Base-by-base conservation (phyloP, 2,888 invertebrate species). In the Sinodicranocentrus sp. region DNA sequence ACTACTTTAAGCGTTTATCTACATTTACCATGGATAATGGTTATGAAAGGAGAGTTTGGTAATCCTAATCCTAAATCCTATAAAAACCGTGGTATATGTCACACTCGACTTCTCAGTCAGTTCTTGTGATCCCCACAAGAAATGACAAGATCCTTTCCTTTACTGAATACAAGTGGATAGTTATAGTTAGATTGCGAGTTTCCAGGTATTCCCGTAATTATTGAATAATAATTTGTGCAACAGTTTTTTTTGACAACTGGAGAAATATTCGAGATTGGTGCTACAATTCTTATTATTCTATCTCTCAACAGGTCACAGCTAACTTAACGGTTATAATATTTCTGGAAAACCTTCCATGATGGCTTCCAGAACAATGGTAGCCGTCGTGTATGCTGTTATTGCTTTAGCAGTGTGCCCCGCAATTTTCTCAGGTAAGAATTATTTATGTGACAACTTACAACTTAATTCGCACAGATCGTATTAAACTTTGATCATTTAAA, bases 401-500 rank as follows among this genome's bases (percentile, higher is more conserved):
- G 86, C 86, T 71, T 23, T 85, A 26, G 82, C 82, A 52, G 57
- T 85, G n/a, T 77, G 61, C 67, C 86, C 86, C 28, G 28, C 78
- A 6, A 79, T 82, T 54, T 86, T 85, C 78, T 84, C 86, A 44
- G 86, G 86, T 86, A 72, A 39, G 39, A 39, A 39, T n/a, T n/a
- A n/a, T n/a, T n/a, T n/a, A 39, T 8, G 39, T 39, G 39, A 39
- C 39, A 39, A 39, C 13, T 39, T 39, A 13, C n/a, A n/a, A n/a
- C n/a, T 39, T 39, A 39, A 39, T 39, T 8, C 13, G 39, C 13
- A 13, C 39, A n/a, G n/a, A n/a, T 39, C 39, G 5, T 13, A 13
- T 39, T 13, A 39, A 8, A 8, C 13, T 39, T 13, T 39, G 13
- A 13, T 39, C 5, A 39, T 39, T 39, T 39, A 13, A 39, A 39